phyloP scores from a whole-genome alignment of 2,888 invertebrate genomes.

The Agonopterix alstromeriana region DNA sequence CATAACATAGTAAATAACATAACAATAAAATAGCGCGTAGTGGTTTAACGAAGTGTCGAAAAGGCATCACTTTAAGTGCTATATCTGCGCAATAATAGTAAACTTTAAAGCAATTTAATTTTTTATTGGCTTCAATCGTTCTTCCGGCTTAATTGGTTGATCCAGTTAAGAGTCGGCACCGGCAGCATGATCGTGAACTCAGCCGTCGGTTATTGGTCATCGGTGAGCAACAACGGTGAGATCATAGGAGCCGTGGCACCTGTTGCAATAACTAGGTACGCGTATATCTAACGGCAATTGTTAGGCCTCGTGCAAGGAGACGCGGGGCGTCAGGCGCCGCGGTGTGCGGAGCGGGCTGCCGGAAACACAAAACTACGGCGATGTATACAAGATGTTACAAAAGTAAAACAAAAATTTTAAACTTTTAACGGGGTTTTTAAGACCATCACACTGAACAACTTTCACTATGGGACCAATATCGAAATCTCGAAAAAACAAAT shows the following conservation, averaged over 20 bases:
- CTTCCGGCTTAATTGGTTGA: slow-evolving; percentile 9
- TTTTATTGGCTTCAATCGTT: slow-evolving; percentile 4
- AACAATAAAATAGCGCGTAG: slow-evolving; percentile 11
- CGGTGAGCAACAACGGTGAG: slow-evolving; percentile 67
- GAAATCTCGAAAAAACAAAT: no score
- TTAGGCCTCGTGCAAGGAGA: no score
- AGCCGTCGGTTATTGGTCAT: slow-evolving; percentile 45
- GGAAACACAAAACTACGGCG: no score
- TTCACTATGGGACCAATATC: no score
- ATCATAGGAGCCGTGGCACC: slow-evolving; percentile 45
- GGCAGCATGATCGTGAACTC: slow-evolving; percentile 1
- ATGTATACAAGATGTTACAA: background rate
- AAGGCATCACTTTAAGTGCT: background rate
- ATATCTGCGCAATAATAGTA: background rate
- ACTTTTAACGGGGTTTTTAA: no score
- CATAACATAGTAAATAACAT: slow-evolving; percentile 14
- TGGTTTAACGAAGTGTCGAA: background rate
- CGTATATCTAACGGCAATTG: slow-evolving; percentile 35
- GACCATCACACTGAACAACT: no score
- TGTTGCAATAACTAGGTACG: slow-evolving; percentile 33
- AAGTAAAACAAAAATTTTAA: no score
- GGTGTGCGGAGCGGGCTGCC: no score
- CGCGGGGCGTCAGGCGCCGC: no score
- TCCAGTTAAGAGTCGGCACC: slow-evolving; percentile 2
- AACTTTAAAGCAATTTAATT: background rate